Base-by-base conservation (phyloP, 2,113 vertebrate species). In the Limnothrissa miodon region DNA sequence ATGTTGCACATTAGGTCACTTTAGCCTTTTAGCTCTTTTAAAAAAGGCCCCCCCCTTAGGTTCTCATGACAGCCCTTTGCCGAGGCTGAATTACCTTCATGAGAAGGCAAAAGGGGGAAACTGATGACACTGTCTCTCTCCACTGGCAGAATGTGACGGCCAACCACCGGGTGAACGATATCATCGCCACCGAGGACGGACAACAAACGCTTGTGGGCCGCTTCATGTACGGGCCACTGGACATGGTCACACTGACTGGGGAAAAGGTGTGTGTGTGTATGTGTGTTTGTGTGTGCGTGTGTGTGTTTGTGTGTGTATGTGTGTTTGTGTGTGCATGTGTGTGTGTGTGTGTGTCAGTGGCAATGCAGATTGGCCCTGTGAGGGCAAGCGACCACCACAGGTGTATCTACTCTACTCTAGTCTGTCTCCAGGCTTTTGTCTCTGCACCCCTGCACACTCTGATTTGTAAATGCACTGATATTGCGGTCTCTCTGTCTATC, bases 141-240 rank as follows among this genome's bases (percentile, higher is more conserved):
- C 17, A 17, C 66, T 36, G 33, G 33, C 86, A 99, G 98, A 99
- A 99, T 0, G 97, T 99, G 80, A 98, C 98, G 13, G 94, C 95
- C 74, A 99, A 99, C 92, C 98, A 99, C 92, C 93, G 98, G 86
- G 98, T 97, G 82, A 98, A 98, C 0, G 98, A 99, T 0, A 90
- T 99, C 85, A 97, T 99, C 36, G 95, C 96, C 0, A 97, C 96
- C 0, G 98, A 99, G 91, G 97, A 97, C 0, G 96, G 97, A 19
- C 95, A 94, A 2, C 98, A 99, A 91, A 94, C 94, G 1, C 93
- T 99, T 53, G 95, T 99, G 53, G 98, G 98, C 9, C 96, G 98
- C 78, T 99, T 99, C 89, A 99, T 99, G 98, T 99, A 99, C 0
- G 98, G 98, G 15, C 98, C 98, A 74, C 92, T 99, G 70, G 98